Base-by-base conservation (phyloP, 2,888 invertebrate genomes). In the Endotricha flammealis region DNA sequence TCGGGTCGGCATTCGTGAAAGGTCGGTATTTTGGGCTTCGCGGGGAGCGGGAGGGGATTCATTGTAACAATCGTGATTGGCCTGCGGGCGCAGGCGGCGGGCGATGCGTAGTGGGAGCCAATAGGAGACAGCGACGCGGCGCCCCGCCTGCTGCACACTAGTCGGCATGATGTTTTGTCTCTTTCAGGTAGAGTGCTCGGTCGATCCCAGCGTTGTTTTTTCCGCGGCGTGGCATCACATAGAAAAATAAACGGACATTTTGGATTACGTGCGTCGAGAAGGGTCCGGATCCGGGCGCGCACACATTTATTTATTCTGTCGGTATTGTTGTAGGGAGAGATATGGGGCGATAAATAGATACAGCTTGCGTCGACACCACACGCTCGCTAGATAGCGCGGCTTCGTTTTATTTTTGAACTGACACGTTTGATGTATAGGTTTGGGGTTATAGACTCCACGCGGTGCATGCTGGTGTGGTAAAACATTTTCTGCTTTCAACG, bases 241-340 rank as follows among this genome's bases (percentile, higher is more conserved):
- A 77, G 77, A 82, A 80, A 80, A 85, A 82, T 79, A 79, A 85
- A 81, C 83, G 80, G 85, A 85, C 85, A 86, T 85, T 83, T 83
- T 85, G 85, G 72, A 80, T 79, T 74, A 76, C 71, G 72, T 65
- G 62, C 61, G 49, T 40, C 39, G 61, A 56, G 71, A 73, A 79
- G 86, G 83, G 85, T 78, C 81, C 72, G 72, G 77, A 74, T 77
- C 66, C 80, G 80, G 80, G 79, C 68, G 62, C 63, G 63, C 35
- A 52, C 59, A 59, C 67, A 56, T 74, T 78, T 82, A 83, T 82
- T 82, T 82, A 80, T 82, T 80, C 69, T 72, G 66, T 60, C 50
- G 54, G 63, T 63, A 59, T 71, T 72, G 71, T 69, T 69, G 64
- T 60, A 69, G 75, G 73, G 78, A 71, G 68, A 75, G 83, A 80